Conservation (phyloP, 2,888 invertebrate species). For the Teleogryllus oceanicus region DNA sequence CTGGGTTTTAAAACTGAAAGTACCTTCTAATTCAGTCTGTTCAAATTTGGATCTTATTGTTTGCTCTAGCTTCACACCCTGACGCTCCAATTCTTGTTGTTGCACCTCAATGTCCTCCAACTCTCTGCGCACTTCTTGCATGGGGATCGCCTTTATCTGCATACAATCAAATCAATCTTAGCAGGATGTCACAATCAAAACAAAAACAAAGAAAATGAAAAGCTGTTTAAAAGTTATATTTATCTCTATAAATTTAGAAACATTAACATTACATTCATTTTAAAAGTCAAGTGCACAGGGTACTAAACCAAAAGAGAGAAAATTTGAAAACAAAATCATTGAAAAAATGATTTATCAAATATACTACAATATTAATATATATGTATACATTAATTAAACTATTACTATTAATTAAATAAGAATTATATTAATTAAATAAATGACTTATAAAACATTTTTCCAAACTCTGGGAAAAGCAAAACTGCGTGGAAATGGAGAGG, state of each 20-base stretch:
- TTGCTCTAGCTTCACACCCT: constrained; percentile 86
- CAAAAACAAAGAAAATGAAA: not conserved
- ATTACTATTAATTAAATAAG: no score
- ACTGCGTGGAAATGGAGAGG: no score
- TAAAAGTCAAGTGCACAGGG: not conserved
- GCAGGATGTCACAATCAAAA: not conserved
- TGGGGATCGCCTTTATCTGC: constrained; percentile 52
- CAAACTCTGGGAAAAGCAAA: no score
- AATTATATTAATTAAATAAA: no score
- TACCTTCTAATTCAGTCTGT: constrained; percentile 26
- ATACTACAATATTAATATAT: no score
- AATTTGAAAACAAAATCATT: not conserved
- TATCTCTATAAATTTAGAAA: not conserved
- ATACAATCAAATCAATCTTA: no score
- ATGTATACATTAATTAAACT: no score
- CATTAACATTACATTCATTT: not conserved
- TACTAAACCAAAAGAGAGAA: not conserved
- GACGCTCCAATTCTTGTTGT: constrained; percentile 82
- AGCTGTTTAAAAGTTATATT: not conserved
- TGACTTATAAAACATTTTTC: no score
- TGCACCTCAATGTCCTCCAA: constrained; percentile 69
- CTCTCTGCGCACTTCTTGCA: constrained; percentile 53
- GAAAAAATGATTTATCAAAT: no score
- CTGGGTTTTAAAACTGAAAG: not conserved
- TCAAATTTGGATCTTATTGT: constrained; percentile 83